These are phyloP conservation scores for Drosophila imparisetae DNA, from an alignment of 2,888 invertebrate species.

Conservation along the genomic window DNA sequence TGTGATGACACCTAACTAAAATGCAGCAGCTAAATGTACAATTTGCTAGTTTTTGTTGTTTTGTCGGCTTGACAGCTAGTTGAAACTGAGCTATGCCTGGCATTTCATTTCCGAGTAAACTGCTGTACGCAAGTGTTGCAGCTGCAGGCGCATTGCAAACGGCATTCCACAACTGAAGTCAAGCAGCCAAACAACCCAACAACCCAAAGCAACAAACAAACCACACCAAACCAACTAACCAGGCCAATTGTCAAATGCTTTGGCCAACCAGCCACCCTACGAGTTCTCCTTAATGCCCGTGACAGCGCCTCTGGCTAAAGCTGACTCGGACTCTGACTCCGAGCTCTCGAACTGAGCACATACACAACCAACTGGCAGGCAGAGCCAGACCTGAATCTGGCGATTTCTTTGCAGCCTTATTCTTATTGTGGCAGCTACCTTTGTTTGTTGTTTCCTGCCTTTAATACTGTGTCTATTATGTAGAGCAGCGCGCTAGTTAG, in stretches of 20 bases:
- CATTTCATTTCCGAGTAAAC: conserved; percentile 67
- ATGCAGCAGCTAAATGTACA: background rate
- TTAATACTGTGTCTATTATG: conserved; percentile 50
- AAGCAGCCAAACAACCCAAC: conserved; percentile 18
- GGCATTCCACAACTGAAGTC: conserved; percentile 47
- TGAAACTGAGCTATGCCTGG: conserved; percentile 57
- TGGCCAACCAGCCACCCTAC: conserved; percentile 61
- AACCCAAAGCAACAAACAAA: conserved; percentile 12
- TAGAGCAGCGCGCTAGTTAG: conserved; percentile 32
- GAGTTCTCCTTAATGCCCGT: conserved; percentile 38
- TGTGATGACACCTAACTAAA: conserved; percentile 64
- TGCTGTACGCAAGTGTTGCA: conserved; percentile 42
- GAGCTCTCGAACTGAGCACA: conserved; percentile 24
- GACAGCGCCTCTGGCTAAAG: conserved; percentile 13
- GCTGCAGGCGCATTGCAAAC: conserved; percentile 49
- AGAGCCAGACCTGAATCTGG: conserved; percentile 9
- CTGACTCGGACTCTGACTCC: conserved; percentile 1
- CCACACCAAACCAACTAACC: conserved; percentile 41
- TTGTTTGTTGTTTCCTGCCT: conserved; percentile 45
- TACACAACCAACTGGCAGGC: conserved; percentile 28
- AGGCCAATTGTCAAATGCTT: conserved; percentile 66
- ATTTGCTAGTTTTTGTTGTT: conserved; percentile 9
- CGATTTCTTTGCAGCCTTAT: conserved; percentile 10
- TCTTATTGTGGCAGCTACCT: conserved; percentile 35
- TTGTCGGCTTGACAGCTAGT: conserved; percentile 36